Evolutionary conservation across 2,113 vertebrate genomes (phyloP).

Genomic region (Grallaria varia): DNA sequence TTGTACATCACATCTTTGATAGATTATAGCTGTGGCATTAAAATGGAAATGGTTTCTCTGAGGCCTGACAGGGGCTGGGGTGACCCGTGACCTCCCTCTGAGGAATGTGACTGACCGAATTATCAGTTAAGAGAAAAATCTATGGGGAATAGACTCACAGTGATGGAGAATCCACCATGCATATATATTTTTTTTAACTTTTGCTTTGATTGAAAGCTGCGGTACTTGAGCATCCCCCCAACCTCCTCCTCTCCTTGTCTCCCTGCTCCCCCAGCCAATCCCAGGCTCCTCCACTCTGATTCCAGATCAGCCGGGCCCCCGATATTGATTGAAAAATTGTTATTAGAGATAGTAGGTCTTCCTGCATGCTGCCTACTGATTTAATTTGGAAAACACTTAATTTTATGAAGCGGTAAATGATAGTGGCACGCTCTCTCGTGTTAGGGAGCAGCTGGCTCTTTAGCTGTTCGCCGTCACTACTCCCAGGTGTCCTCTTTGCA

Average conservation of each 20-base stretch:
- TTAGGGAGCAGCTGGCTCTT: conserved; percentile 83
- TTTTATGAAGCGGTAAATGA: conserved; percentile 89
- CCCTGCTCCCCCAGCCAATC: background rate
- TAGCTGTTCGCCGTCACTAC: conserved; percentile 73
- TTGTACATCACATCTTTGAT: conserved; percentile 93
- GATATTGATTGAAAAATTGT: conserved; percentile 86
- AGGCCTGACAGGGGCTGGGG: conserved; percentile 84
- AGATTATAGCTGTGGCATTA: conserved; percentile 98
- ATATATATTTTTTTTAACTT: conserved; percentile 76
- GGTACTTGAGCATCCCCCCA: background rate
- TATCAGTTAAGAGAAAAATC: conserved; percentile 89
- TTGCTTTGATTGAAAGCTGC: conserved; percentile 73
- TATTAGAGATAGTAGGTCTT: conserved; percentile 82
- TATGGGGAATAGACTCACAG: conserved; percentile 82
- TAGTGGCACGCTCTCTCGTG: conserved; percentile 79
- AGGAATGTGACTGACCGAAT: conserved; percentile 88
- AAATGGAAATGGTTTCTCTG: conserved; percentile 97
- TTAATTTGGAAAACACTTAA: conserved; percentile 90
- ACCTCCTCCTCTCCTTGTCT: background rate
- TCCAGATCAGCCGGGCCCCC: conserved; percentile 47
- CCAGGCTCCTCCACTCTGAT: background rate
- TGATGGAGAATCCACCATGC: conserved; percentile 74
- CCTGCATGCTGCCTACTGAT: conserved; percentile 79
- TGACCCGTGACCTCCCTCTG: conserved; percentile 86
- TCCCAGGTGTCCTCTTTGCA: conserved; percentile 81